Base-by-base conservation (phyloP, 1,140 invertebrate genomes). In the Drosophila ogumai region DNA sequence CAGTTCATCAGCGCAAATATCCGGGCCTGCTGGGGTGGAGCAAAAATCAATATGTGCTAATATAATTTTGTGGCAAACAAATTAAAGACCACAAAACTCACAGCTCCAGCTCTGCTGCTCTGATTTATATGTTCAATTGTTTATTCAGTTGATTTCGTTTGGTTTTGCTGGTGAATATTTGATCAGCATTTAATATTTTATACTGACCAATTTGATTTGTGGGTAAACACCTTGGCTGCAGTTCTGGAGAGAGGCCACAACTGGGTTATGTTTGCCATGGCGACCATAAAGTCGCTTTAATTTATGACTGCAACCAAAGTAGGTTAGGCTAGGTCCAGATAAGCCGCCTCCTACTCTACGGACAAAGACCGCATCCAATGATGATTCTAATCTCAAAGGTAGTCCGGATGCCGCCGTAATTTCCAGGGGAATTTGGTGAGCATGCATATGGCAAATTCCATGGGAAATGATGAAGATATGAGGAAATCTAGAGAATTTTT, bases 1-100 rank as follows among this genome's bases (percentile, higher is more conserved):
- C 66, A 75, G 74, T 82, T 86, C 68, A 81, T 60, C 41, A 67
- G 57, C 41, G 67, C 46, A 76, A 69, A 79, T 76, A 77, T 65
- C 60, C 50, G 50, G 49, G 55, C 59, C 22, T 6, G 63, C n/a
- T 3, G 28, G 9, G 31, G 3, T 17, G 36, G 19, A 36, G 17
- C 43, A 87, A 82, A 84, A 90, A 90, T 88, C 84, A 88, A 88
- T 88, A 87, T 50, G 57, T 84, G 68, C 87, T 88, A 78, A 88
- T 84, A 78, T 57, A 90, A 81, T 84, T 75, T 78, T 50, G 61
- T 75, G 72, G 31, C 64, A 87, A 88, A 82, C 72, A 72, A 74
- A 86, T 79, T 79, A 65, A 79, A 78, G 32, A 43, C 9, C 41
- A 41, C 68, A 46, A 52, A 31, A 43, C 52, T 38, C 52, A 38